phyloP scores from a whole-genome alignment of 1,140 invertebrate species.

The Rhizoglyphus robini region DNA sequence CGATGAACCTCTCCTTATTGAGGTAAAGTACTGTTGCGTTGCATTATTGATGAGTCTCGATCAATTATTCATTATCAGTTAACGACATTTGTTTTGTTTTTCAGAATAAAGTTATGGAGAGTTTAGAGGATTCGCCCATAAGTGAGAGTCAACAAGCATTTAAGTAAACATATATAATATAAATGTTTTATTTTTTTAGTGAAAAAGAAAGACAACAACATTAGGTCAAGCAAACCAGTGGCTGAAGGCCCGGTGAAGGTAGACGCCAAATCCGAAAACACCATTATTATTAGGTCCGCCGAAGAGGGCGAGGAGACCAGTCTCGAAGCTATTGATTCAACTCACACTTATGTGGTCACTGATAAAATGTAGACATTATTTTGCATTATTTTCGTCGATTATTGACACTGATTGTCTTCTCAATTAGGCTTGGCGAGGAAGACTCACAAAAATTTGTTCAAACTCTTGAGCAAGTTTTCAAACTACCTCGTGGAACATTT shows the following conservation, averaged over 20 bases:
- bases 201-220: constrained; percentile 8
- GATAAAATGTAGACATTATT: constrained; percentile 44
- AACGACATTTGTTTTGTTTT: too few relatives aligned
- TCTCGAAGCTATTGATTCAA: constrained; percentile 48
- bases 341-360: constrained; percentile 52
- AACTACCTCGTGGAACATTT: constrained; percentile 42
- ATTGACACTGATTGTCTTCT: constrained; percentile 18
- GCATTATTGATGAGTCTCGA: too few relatives aligned
- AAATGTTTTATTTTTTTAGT: not conserved
- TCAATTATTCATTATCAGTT: too few relatives aligned
- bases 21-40: too few relatives aligned
- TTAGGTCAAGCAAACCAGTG: not conserved
- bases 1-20: not conserved
- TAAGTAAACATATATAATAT: too few relatives aligned
- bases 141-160: too few relatives aligned
- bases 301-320: constrained; percentile 21
- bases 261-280: constrained; percentile 20
- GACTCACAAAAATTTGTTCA: constrained; percentile 43
- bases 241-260: constrained; percentile 15
- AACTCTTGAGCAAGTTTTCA: constrained; percentile 45
- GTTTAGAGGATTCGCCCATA: too few relatives aligned
- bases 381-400: too few relatives aligned
- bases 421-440: constrained; percentile 39
- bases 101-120: too few relatives aligned
- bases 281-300: constrained; percentile 16